phyloP scores from a whole-genome alignment of 2,113 vertebrate species.

The Tragelaphus scriptus region DNA sequence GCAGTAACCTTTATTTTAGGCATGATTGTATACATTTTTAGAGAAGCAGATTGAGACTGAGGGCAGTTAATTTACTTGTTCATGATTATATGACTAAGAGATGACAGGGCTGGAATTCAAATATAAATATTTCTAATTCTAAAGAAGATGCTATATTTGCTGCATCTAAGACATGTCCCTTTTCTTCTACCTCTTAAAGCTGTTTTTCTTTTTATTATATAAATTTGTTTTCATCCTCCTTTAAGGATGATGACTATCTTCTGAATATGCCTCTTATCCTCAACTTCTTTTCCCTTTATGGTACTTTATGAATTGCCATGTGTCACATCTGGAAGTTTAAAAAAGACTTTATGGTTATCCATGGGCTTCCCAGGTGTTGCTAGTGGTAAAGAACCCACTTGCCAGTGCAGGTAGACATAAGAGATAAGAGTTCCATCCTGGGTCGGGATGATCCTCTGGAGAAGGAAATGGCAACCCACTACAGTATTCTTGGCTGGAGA shows the following conservation, averaged over 20 bases:
- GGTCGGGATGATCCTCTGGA: not conserved
- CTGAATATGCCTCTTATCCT: not conserved
- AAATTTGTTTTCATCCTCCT: not conserved
- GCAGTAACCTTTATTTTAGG: not conserved
- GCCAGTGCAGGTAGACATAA: not conserved
- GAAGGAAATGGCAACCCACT: not conserved
- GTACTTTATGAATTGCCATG: not conserved
- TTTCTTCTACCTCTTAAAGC: not conserved
- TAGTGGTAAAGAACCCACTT: not conserved
- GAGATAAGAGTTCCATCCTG: not conserved
- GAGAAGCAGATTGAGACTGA: not conserved
- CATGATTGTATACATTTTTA: not conserved
- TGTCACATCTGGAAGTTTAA: not conserved
- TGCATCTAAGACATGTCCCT: not conserved
- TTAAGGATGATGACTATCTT: not conserved
- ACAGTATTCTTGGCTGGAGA: not conserved
- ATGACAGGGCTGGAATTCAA: not conserved
- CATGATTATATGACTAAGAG: not conserved
- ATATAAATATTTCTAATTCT: not conserved
- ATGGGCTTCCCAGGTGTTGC: not conserved
- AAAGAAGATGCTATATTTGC: not conserved
- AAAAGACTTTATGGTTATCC: not conserved
- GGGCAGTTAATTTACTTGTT: not conserved
- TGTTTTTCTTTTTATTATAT: not conserved
- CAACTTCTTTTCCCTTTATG: not conserved